Evolutionary conservation across 2,888 invertebrate species (phyloP), one percentile per base, ranked within the genome.

Genomic region (Xylophagus ater): DNA sequence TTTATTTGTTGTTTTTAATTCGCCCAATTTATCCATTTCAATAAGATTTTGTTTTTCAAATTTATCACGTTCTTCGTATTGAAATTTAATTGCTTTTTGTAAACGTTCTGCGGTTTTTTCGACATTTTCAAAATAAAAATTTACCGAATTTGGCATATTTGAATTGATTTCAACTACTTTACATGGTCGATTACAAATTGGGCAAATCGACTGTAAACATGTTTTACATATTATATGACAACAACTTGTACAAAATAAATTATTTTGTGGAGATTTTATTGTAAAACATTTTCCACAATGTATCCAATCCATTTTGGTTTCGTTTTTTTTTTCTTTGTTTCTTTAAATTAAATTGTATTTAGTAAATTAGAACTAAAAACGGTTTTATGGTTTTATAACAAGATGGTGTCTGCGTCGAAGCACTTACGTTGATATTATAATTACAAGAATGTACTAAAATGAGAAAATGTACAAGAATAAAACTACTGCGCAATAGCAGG

Each of bases 1-100:
- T 14, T 14, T 5, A 3, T 14, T 30, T 14, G 4, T 9, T 3
- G 9, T 30, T 8, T 14, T 8, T 30, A 8, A 10, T 14, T 4
- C 30, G 7, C 12, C 8, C 13, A 30, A 15, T 13, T 30, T 14
- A 4, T 5, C 9, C 15, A 30, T 14, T 5, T 13, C 30, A 12
- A 10, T 2, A 2, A 4, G 6, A 10, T 23, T 33, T 10, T 12
- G 7, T 14, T 9, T 15, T 14, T 33, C 33, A 14, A 21, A 33
- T 2, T 8, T 4, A 3, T 8, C 5, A 3, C 23, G 10, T 6
- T 33, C 23, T 4, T 14, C 21, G 3, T 3, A 23, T 33, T 33
- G 33, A 21, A 21, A 33, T 33, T 33, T 21, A 9, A 33, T 21
- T 20, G 23, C 23, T 23, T 23, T 33, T 23, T 20, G 33, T 7